phyloP scores from a whole-genome alignment of 2,113 vertebrate species.

The Tenebrosternarchus preto region DNA sequence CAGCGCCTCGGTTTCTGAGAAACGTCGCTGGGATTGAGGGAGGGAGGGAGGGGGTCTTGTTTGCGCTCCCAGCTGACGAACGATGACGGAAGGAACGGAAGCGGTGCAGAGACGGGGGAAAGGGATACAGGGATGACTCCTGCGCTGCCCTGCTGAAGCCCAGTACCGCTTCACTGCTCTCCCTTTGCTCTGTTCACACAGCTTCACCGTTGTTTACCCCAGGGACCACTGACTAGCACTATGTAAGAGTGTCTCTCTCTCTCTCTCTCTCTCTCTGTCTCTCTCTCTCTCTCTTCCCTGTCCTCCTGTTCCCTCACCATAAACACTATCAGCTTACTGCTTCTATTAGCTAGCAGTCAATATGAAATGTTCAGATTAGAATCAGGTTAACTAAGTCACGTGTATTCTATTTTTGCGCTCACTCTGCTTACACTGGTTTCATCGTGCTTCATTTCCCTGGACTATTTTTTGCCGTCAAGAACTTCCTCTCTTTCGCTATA shows the following conservation, averaged over 20 bases:
- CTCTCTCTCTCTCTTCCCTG: not conserved
- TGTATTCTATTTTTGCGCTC: slow-evolving; percentile 16
- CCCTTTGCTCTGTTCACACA: slow-evolving; percentile 55
- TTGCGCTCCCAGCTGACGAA: slow-evolving; percentile 27
- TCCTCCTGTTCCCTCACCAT: not conserved
- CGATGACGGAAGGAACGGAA: slow-evolving; percentile 7
- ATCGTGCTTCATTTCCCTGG: not conserved
- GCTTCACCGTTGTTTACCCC: slow-evolving; percentile 56
- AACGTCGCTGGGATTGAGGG: slow-evolving; percentile 13
- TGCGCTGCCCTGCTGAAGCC: slow-evolving; percentile 35
- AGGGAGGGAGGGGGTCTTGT: not conserved
- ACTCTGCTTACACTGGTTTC: slow-evolving; percentile 2
- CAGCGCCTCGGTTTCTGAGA: not conserved
- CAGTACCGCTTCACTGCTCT: slow-evolving; percentile 55
- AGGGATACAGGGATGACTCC: slow-evolving; percentile 25
- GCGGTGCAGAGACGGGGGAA: not conserved
- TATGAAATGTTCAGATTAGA: slow-evolving; percentile 12
- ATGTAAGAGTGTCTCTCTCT: not conserved
- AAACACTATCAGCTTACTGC: slow-evolving; percentile 2
- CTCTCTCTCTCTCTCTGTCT: not conserved
- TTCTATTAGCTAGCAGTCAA: not conserved
- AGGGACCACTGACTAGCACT: slow-evolving; percentile 16
- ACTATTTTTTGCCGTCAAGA: not conserved
- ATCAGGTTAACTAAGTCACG: slow-evolving; percentile 16
- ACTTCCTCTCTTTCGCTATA: slow-evolving; percentile 6